Base-by-base conservation (phyloP, 1,140 invertebrate genomes). In the Cydia strobilella region DNA sequence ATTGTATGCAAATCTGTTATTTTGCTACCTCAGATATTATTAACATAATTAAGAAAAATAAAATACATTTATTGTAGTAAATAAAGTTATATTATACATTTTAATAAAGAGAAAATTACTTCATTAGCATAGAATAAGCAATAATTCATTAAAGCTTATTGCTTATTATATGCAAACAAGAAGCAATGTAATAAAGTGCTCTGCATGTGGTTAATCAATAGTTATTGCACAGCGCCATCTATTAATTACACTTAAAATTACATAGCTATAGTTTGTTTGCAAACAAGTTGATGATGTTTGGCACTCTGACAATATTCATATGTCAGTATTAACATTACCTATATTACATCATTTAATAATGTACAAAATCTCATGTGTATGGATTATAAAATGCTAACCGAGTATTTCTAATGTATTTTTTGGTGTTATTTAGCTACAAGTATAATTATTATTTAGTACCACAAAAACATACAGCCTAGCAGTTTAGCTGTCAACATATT, bases 251-350 rank as follows among this genome's bases (percentile, higher is more conserved):
- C 31, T 51, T 42, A 73, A 51, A 54, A 73, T 15, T 48, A 54
- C 39, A 12, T n/a, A 6, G 54, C 54, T 59, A 48, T 48, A 59
- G 42, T 73, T 69, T 69, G 65, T 69, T 69, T 69, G 65, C 65
- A 69, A 69, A 69, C 65, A 69, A 69, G 27, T 69, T 35, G 31
- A 59, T 23, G 10, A 10, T 23, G 72, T 51, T 39, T 45, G 20
- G 2, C 72, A 51, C 23, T 73, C 9, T 20, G 35, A n/a, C 27
- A 23, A 45, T 45, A 15, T 42, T 72, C 13, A 42, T 27, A 48
- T 20, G 39, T 15, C 18, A 13, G 0, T 45, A 12, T 18, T 13
- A 72, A 31, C 69, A 66, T 31, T 31, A 31, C 1, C 3, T 3
- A 1, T 31, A 31, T 31, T 4, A 31, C 31, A 31, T 65, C 12